A percentile compares a stretch with the other conserved stretches of the same genome.
These are phyloP conservation scores for Cabera pusaria DNA, from an alignment of 2,888 invertebrate genomes.

Conservation along the genomic window DNA sequence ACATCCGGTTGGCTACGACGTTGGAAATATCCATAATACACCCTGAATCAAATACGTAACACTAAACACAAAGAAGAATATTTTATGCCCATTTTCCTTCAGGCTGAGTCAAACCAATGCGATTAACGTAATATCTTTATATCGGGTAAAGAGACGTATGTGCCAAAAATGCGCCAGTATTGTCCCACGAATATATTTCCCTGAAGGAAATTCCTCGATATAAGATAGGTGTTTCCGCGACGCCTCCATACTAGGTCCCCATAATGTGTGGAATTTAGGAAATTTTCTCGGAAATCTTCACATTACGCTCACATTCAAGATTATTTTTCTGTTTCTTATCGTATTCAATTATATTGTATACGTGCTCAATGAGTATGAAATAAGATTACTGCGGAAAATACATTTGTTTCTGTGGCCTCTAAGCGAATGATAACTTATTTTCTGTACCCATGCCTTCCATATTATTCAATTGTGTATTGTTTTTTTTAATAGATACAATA, in stretches of 20 bases:
- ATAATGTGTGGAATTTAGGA: constrained; percentile 46
- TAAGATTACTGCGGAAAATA: constrained; percentile 7
- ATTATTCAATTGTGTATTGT: too few species aligned
- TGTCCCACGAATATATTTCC: constrained; percentile 33
- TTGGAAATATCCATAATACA: too few species aligned
- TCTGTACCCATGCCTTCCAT: too few species aligned
- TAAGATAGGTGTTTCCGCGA: constrained; percentile 48
- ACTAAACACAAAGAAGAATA: constrained; percentile 18
- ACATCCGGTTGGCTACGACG: not conserved
- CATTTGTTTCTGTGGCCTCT: not conserved
- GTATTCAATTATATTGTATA: constrained; percentile 39
- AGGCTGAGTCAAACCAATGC: constrained; percentile 25
- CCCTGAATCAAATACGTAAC: too few species aligned
- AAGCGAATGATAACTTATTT: too few species aligned
- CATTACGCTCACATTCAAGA: constrained; percentile 44
- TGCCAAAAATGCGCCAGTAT: constrained; percentile 26
- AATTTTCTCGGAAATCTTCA: constrained; percentile 58
- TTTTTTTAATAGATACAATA: not conserved
- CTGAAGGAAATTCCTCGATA: constrained; percentile 48
- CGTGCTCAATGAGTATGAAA: constrained; percentile 19
- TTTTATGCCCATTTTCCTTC: constrained; percentile 17
- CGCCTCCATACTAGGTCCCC: constrained; percentile 24
- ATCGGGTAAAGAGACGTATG: constrained; percentile 20
- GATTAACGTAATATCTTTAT: constrained; percentile 24
- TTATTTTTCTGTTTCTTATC: constrained; percentile 31